Evolutionary conservation across 1,140 invertebrate species (phyloP).

Genomic region (Dreissena polymorpha): DNA sequence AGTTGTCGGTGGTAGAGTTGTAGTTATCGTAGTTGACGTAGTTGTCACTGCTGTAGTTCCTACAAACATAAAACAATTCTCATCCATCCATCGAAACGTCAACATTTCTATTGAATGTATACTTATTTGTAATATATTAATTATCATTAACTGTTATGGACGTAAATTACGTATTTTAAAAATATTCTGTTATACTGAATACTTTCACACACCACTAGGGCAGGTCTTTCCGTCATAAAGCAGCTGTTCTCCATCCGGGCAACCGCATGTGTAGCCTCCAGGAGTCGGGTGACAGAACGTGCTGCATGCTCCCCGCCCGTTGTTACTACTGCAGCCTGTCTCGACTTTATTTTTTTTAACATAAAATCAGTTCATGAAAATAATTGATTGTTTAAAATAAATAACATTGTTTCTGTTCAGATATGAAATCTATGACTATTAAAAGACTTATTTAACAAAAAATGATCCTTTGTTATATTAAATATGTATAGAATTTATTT

Average conservation of each 20-base stretch:
- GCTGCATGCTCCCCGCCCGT: conserved; percentile 40
- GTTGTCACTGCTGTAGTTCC: background rate
- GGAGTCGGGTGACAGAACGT: conserved; percentile 35
- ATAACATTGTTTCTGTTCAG: too few relatives aligned
- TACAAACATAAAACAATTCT: background rate
- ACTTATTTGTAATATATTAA: background rate
- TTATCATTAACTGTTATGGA: background rate
- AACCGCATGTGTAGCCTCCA: conserved; percentile 22
- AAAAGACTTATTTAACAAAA: too few relatives aligned
- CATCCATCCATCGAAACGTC: background rate
- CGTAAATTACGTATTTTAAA: too few relatives aligned
- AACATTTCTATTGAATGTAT: background rate
- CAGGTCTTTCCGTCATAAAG: conserved; percentile 25
- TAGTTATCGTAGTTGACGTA: background rate
- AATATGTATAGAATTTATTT: too few relatives aligned
- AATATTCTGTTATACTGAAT: background rate
- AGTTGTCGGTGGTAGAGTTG: background rate
- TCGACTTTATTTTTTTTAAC: background rate
- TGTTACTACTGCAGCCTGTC: conserved; percentile 1
- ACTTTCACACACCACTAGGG: conserved; percentile 57
- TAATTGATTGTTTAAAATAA: too few relatives aligned
- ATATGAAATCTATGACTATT: too few relatives aligned
- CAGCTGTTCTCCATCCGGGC: conserved; percentile 23
- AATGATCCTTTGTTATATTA: too few relatives aligned
- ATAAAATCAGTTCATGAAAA: too few relatives aligned